Base-by-base conservation (phyloP, 1,140 invertebrate species). In the Drosophila leontia region DNA sequence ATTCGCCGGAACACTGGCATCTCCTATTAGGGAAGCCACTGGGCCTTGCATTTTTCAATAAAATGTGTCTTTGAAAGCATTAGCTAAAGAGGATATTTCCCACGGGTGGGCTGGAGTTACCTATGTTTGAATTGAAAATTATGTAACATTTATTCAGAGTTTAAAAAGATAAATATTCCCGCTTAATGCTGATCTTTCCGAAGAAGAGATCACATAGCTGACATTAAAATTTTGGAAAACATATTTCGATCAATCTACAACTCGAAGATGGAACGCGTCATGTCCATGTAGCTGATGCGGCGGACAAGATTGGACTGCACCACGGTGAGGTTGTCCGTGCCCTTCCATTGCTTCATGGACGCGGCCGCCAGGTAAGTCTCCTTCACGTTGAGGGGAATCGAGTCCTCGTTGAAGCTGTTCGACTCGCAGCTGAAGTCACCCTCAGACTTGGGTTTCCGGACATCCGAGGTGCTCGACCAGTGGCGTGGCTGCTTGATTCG, bases 271-370 rank as follows among this genome's bases (percentile, higher is more conserved):
- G 85, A 90, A 12, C 60, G 65, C 29, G 60, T 57, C 3, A 75
- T 51, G 39, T 88, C 84, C 29, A 85, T 29, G 26, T 75, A 85
- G 51, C 81, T 90, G 0, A 17, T 53, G 11, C 75, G 85, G 4
- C 85, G 85, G 4, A 78, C 62, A 23, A 88, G 68, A 51, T 90
- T 79, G 8, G 86, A 91, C 35, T 88, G 85, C 4, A 88, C 85
- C 41, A 90, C 85, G 19, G 61, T 47, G 12, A 90, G 34, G 37
- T 50, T 67, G 2, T 70, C 65, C 5, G 34, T 44, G 9, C 19
- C 7, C 19, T 60, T 61, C 64, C 72, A 75, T 2, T 51, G 23
- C n/a, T 47, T 34, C 81, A 85, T 72, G 7, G 3, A 9, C 1
- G n/a, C 11, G 23, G 67, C 85, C 2, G 51, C 17, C 0, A 55